Base-by-base conservation (phyloP, 1,140 invertebrate genomes). In the Schlechtendalia chinensis region DNA sequence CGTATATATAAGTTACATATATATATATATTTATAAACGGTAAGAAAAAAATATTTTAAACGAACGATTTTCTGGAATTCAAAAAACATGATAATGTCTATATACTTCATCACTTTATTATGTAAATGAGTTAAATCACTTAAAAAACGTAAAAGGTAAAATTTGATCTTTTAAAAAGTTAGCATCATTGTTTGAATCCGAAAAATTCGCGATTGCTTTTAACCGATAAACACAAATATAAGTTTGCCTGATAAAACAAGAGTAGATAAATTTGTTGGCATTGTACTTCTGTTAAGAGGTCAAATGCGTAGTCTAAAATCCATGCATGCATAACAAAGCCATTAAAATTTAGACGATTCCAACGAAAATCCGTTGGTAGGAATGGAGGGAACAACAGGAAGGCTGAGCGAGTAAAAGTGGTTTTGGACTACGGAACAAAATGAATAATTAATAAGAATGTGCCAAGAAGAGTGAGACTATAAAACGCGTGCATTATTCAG, bases 361-460 rank as follows among this genome's bases (percentile, higher is more conserved):
- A 50, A 77, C 54, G 22, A 59, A 75, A 77, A 77, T 59, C 54
- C 29, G 27, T n/a, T 53, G 69, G 47, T 50, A 29, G 50, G 24
- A 71, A 39, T 17, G n/a, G 1, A 58, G 14, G 29, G 53, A 58
- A 58, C 12, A 17, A 27, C 19, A n/a, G 54, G 39, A 45, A 59
- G 22, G 72, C 10, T 39, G 29, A 58, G n/a, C n/a, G n/a, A n/a
- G 53, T 16, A 77, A 59, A 77, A 77, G 32, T 77, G 72, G 72
- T 77, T 77, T 75, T 58, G 53, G 53, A 59, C 56, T 45, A 50
- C 29, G 29, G 72, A 77, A 77, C 32, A 77, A 77, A 77, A 77
- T 77, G 72, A 77, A 77, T 77, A 77, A 77, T 77, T 59, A 77
- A 77, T 77, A 77, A 77, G 72, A 77, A 77, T 77, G 39, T 77